Evolutionary conservation across 2,797 vertebrate genomes (phyloP).

Genomic region (Mormyrops attenuatus): DNA sequence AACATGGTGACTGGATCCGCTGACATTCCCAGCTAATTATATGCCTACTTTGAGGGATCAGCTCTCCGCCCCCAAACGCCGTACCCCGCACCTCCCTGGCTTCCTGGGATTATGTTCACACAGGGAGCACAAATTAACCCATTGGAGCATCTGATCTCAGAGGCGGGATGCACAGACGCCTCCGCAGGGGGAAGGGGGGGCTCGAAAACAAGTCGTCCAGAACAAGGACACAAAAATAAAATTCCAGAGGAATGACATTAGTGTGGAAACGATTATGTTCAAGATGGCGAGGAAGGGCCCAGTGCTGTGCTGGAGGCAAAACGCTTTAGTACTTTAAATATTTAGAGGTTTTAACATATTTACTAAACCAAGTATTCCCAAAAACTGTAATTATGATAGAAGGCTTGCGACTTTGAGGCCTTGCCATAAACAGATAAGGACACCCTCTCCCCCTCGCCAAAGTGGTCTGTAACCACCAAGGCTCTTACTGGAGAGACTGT

Average conservation of each 20-base stretch:
- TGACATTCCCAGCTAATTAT: conserved; percentile 73
- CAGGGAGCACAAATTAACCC: neutral
- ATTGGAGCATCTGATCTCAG: neutral
- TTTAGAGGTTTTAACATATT: neutral
- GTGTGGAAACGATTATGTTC: neutral
- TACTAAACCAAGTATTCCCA: neutral
- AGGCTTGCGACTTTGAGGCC: neutral
- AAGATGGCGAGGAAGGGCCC: neutral
- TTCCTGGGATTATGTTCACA: neutral
- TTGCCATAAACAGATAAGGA: neutral
- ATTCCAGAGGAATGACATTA: neutral
- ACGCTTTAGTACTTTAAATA: neutral
- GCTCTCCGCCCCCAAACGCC: conserved; percentile 35
- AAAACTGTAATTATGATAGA: neutral
- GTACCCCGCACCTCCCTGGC: conserved; percentile 8
- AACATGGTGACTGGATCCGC: conserved; percentile 74
- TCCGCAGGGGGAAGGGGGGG: no score
- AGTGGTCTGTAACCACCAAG: neutral
- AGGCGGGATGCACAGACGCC: neutral
- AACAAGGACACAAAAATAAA: neutral
- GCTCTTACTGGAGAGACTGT: neutral
- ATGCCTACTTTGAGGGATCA: conserved; percentile 70
- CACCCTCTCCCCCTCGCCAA: neutral
- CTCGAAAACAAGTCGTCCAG: neutral
- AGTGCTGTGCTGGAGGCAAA: neutral